Conservation (phyloP, 1,140 invertebrate species). For the Rhysida immarginata region DNA sequence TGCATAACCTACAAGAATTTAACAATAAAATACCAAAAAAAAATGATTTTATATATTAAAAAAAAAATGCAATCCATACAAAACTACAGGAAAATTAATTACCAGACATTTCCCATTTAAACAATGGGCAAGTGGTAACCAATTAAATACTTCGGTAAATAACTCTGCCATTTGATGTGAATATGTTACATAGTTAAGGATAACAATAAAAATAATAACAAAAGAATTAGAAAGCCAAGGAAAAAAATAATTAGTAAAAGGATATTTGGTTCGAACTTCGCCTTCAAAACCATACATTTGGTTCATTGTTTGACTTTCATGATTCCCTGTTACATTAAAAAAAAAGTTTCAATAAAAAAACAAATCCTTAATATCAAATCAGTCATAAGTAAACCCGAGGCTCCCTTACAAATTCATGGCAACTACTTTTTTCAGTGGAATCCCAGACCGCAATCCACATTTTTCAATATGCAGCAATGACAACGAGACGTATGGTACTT, state of each 20-base stretch:
- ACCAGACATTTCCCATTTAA: conserved; percentile 82
- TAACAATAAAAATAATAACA: no score
- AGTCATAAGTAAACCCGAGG: no score
- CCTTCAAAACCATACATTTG: conserved; percentile 99
- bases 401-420: no score
- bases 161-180: conserved; percentile 84
- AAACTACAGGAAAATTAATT: conserved; percentile 25
- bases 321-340: conserved; percentile 63
- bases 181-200: no score
- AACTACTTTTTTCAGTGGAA: no score
- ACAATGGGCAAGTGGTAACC: conserved; percentile 88
- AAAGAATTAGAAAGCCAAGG: no score
- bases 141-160: conserved; percentile 98
- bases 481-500: no score
- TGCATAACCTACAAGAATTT: conserved; percentile 59
- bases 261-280: conserved; percentile 87
- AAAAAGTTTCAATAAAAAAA: no score
- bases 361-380: no score
- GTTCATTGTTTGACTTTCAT: conserved; percentile 97
- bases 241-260: conserved; percentile 17
- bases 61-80: not conserved
- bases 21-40: not conserved
- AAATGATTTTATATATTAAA: not conserved
- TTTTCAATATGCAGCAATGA: no score
- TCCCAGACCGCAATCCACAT: no score